phyloP scores from a whole-genome alignment of 1,140 invertebrate species.

The Mesaphorura yosii region DNA sequence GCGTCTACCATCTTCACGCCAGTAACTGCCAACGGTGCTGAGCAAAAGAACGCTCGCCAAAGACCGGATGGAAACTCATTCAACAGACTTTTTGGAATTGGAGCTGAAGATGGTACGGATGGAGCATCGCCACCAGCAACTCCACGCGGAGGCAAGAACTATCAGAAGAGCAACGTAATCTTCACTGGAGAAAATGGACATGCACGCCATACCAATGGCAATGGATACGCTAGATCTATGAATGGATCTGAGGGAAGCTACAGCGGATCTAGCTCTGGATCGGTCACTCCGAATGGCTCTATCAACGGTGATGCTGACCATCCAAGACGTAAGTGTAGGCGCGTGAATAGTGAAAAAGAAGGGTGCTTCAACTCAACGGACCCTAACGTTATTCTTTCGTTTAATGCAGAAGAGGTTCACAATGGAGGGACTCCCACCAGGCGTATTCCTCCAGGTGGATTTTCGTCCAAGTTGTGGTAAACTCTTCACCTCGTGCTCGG shows the following conservation, averaged over 20 bases:
- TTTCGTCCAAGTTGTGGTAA: slow-evolving; percentile 43
- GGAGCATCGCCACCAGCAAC: slow-evolving; percentile 30
- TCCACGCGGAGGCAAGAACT: slow-evolving; percentile 35
- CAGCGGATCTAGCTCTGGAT: slow-evolving; percentile 6
- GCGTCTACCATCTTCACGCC: slow-evolving; percentile 30
- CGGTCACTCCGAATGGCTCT: slow-evolving; percentile 6
- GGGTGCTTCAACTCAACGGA: too few relatives aligned
- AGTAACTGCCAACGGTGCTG: slow-evolving; percentile 4
- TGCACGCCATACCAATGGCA: slow-evolving; percentile 35
- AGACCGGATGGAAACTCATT: slow-evolving; percentile 45
- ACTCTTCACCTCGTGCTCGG: not conserved
- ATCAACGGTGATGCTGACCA: slow-evolving; percentile 5
- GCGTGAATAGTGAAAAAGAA: too few relatives aligned
- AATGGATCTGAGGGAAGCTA: slow-evolving; percentile 33
- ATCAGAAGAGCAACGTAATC: slow-evolving; percentile 35
- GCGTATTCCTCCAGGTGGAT: slow-evolving; percentile 43
- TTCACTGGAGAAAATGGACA: slow-evolving; percentile 35
- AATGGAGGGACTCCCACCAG: slow-evolving; percentile 32
- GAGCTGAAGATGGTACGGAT: slow-evolving; percentile 33
- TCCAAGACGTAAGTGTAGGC: slow-evolving; percentile 7
- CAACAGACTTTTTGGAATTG: slow-evolving; percentile 42
- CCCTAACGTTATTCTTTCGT: slow-evolving; percentile 1
- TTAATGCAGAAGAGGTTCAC: not conserved
- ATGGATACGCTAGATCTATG: slow-evolving; percentile 13
- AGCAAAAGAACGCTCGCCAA: slow-evolving; percentile 30